Base-by-base conservation (phyloP, 1,140 invertebrate species). In the Papilio glaucus region DNA sequence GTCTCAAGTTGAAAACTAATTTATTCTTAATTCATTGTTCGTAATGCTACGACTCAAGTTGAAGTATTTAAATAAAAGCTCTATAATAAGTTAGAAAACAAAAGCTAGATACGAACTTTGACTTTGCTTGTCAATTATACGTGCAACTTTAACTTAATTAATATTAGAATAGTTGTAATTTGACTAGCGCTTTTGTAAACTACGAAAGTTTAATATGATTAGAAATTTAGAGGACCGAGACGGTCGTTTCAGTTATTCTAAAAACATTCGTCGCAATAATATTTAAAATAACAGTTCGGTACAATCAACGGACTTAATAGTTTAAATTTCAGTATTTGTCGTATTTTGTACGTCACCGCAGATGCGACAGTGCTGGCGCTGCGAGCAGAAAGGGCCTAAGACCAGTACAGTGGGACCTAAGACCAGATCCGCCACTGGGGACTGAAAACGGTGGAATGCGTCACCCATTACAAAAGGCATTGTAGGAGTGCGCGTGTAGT, bases 31-130 rank as follows among this genome's bases (percentile, higher is more conserved):
- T 49, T 18, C n/a, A 49, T 15, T 45, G 2, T 21, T 8, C n/a
- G n/a, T n/a, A 49, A 8, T 9, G 6, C 15, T 49, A 49, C 13
- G 39, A 8, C 39, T 42, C 13, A 13, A 13, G 39, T 42, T 13
- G 39, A 42, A 42, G 13, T 42, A 42, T 49, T 38, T 21, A 9
- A 49, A 49, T 49, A 21, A 49, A 49, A 49, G 45, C 15, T 21
- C 15, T 49, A 49, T 49, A 49, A 21, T 45, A 45, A 49, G 45
- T 8, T 49, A 15, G 45, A 49, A 49, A 9, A 49, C 45, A 49
- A 49, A 18, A 49, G 45, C n/a, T 7, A n/a, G n/a, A 21, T 49
- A 49, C 21, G 45, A 49, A 49, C 45, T 49, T 49, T 49, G 45
- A 49, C 45, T 49, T 49, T 49, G 7, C 45, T 18, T 9, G n/a